Evolutionary conservation across 1,140 invertebrate species (phyloP).

Genomic region (Triops longicaudatus): DNA sequence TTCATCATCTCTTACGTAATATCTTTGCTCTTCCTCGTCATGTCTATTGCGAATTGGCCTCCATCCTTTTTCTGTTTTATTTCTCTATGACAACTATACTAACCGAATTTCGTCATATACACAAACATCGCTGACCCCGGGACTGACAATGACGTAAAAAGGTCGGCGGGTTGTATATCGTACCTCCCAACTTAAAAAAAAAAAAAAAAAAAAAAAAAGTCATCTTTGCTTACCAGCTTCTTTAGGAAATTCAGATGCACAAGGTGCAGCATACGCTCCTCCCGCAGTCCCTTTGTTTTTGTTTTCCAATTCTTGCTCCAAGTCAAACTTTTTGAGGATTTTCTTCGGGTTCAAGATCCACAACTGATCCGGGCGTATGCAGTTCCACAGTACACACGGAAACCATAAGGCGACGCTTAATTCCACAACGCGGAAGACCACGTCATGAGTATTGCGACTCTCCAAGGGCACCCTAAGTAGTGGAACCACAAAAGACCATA

Average conservation of each 20-base stretch:
- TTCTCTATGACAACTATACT: too few species aligned
- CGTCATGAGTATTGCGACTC: conserved; percentile 81
- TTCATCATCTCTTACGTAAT: too few species aligned
- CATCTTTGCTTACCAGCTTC: not conserved
- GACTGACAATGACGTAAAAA: too few species aligned
- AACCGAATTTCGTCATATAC: too few species aligned
- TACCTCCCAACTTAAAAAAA: not conserved
- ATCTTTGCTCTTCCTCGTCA: too few species aligned
- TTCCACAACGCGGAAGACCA: conserved; percentile 82
- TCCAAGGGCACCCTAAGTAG: conserved; percentile 65
- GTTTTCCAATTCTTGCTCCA: conserved; percentile 32
- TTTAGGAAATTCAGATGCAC: not conserved
- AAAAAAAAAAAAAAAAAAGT: not conserved
- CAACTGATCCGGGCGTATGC: conserved; percentile 81
- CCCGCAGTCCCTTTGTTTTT: not conserved
- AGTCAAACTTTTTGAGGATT: conserved; percentile 57
- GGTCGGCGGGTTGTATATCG: too few species aligned
- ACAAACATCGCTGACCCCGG: too few species aligned
- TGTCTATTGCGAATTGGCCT: too few species aligned
- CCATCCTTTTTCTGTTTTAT: too few species aligned
- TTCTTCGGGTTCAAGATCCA: conserved; percentile 89
- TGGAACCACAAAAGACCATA: not conserved
- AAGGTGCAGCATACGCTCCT: not conserved
- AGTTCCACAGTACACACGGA: conserved; percentile 90
- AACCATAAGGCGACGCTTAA: conserved; percentile 91